These are phyloP conservation scores for Tachypleus tridentatus DNA, from an alignment of 1,140 invertebrate genomes.

Conservation along the genomic window DNA sequence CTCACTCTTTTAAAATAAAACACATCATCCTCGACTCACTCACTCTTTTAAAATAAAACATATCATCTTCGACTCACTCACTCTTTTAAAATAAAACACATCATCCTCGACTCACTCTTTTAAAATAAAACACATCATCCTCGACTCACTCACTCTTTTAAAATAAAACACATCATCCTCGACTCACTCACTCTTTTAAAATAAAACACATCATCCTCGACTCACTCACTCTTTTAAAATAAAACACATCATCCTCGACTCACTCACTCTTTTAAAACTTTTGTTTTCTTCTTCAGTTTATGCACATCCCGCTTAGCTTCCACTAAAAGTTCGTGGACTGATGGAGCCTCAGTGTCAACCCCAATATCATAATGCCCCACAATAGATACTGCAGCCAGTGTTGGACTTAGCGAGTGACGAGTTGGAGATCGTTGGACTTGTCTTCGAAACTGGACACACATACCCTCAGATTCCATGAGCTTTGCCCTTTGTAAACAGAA, in stretches of 20 bases:
- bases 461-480: slow-evolving; percentile 73
- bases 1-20: no score
- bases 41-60: no score
- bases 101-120: no score
- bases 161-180: no score
- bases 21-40: no score
- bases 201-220: no score
- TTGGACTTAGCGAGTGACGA: slow-evolving; percentile 27
- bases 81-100: no score
- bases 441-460: slow-evolving; percentile 63
- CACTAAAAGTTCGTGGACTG: slow-evolving; percentile 38
- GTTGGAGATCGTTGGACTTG: slow-evolving; percentile 28
- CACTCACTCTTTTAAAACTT: slow-evolving; percentile 24
- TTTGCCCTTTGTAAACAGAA: slow-evolving; percentile 40
- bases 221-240: no score
- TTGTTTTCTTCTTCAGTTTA: slow-evolving; percentile 37
- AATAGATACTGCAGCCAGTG: slow-evolving; percentile 13
- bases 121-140: no score
- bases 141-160: no score
- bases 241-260: not conserved
- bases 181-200: no score
- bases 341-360: slow-evolving; percentile 22
- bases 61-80: no score
- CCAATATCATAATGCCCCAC: slow-evolving; percentile 13
- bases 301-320: slow-evolving; percentile 54